Evolutionary conservation across 1,140 invertebrate species (phyloP), one percentile per base, ranked within the genome.

Genomic region (Coptotermes formosanus): DNA sequence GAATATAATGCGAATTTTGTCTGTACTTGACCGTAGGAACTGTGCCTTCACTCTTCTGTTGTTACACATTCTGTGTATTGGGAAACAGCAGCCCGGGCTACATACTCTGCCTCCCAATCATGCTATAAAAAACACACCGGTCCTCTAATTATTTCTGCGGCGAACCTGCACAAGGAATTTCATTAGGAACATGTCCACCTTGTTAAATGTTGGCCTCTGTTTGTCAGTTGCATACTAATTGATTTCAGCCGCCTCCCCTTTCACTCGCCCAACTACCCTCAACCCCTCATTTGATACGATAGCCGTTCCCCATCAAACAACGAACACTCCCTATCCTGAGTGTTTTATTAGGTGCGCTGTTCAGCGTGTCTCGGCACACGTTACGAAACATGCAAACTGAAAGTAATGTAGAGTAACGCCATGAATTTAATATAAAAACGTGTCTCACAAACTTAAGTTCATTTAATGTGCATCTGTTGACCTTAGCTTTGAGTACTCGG

Each of bases 61-160:
- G 64, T 16, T 75, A 30, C 64, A 30, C 64, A 30, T 1, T 30
- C 25, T 30, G 2, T 75, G 64, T n/a, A 8, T 64, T n/a, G 59
- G 21, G 59, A 64, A 64, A 64, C 7, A 23, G 21, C 25, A 64
- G 16, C 19, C 25, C 21, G 59, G 14, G 1, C 45, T 48, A 16
- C 45, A 9, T 14, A 75, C n/a, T 30, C 8, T 75, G 64, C 64
- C 64, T 75, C 11, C 64, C 25, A 75, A 75, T 75, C 25, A 75
- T 25, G 64, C n/a, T 30, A 75, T 75, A 75, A 75, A 64, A n/a
- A 75, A 75, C 64, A 75, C 25, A 2, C n/a, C 30, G 25, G 64
- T 75, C 64, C 25, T 75, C 64, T 75, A 75, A 75, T 75, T 75
- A 75, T 75, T 75, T 75, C 64, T 75, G 64, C n/a, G 64, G 64